phyloP scores from a whole-genome alignment of 2,113 vertebrate genomes.

The Xyrauchen texanus region DNA sequence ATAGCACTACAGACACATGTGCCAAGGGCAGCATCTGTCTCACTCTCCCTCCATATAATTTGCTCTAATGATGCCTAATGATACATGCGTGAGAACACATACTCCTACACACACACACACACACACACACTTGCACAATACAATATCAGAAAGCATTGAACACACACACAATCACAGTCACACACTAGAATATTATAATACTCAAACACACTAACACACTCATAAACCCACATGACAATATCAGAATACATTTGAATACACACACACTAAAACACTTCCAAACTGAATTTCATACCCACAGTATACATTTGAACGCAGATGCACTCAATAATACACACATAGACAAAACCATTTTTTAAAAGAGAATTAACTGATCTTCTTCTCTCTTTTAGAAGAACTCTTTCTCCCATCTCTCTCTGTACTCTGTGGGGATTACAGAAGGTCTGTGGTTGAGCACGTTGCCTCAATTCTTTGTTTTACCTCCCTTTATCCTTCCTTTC shows the following conservation, averaged over 20 bases:
- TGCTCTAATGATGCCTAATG: slow-evolving; percentile 70
- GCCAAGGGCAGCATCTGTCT: slow-evolving; percentile 69
- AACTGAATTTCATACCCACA: no score
- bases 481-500: slow-evolving; percentile 33
- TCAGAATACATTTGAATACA: neutral
- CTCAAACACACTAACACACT: neutral
- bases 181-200: neutral
- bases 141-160: neutral
- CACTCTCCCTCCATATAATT: slow-evolving; percentile 68
- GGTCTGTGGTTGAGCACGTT: slow-evolving; percentile 25
- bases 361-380: slow-evolving; percentile 42
- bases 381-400: slow-evolving; percentile 2
- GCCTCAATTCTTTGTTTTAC: slow-evolving; percentile 12
- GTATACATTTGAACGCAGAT: neutral
- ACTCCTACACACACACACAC: slow-evolving; percentile 37
- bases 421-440: slow-evolving; percentile 31
- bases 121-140: slow-evolving; percentile 31
- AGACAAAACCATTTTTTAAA: neutral
- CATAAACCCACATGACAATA: neutral
- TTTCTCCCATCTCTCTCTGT: neutral
- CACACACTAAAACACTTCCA: slow-evolving; percentile 1
- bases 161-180: neutral
- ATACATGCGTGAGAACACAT: slow-evolving; percentile 63
- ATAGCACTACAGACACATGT: slow-evolving; percentile 39
- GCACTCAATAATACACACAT: slow-evolving; percentile 11